Conservation (phyloP, 2,113 vertebrate genomes). For the Tauraco erythrolophus region DNA sequence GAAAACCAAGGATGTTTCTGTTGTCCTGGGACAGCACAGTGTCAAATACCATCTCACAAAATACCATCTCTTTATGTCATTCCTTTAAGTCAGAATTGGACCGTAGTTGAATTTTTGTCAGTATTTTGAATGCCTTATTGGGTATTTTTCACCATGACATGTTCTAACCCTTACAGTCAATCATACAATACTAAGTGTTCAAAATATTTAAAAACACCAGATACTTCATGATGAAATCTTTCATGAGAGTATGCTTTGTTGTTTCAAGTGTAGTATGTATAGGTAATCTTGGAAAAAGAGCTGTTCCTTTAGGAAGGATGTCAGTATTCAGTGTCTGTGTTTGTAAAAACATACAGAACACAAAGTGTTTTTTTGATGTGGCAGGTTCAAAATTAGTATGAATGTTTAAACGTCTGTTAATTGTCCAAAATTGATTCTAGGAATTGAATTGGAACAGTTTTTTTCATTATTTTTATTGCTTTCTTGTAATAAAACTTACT, state of each 20-base stretch:
- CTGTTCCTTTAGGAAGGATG: background rate
- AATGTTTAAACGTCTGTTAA: background rate
- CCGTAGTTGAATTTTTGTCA: background rate
- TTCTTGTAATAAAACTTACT: background rate
- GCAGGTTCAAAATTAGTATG: background rate
- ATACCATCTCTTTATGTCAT: background rate
- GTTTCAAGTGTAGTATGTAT: background rate
- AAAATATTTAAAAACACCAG: background rate
- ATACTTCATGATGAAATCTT: background rate
- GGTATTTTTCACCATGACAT: background rate
- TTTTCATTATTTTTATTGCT: background rate
- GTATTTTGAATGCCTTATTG: background rate
- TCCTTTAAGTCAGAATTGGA: background rate
- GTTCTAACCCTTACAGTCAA: background rate
- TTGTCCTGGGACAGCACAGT: background rate
- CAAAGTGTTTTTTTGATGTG: background rate
- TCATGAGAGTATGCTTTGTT: background rate
- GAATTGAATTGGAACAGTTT: background rate
- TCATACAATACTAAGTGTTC: background rate
- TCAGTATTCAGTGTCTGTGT: background rate
- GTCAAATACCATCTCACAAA: background rate
- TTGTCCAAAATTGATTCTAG: background rate
- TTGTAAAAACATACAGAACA: background rate
- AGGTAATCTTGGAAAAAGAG: background rate
- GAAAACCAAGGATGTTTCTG: background rate